Evolutionary conservation across 2,797 vertebrate genomes (phyloP).

Genomic region (Eurystomus glaucurus): DNA sequence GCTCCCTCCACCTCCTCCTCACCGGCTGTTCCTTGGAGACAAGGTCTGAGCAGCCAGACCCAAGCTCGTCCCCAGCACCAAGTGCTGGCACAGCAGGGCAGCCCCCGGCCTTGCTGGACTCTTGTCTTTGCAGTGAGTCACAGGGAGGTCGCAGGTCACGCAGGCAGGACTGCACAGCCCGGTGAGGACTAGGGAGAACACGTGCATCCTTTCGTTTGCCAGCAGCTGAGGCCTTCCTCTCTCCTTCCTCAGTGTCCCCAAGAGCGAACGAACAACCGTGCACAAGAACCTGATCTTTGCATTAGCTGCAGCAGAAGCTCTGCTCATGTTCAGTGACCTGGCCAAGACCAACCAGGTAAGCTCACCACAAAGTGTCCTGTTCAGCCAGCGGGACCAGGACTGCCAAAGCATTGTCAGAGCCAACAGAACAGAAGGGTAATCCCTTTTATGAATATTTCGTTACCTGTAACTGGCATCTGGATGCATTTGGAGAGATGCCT

Average conservation of each 20-base stretch:
- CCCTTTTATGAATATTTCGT: background rate
- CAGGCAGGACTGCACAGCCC: background rate
- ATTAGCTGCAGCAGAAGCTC: slow-evolving; percentile 87
- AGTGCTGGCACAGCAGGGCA: background rate
- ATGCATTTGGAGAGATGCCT: background rate
- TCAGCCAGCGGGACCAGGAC: background rate
- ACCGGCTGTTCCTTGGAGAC: background rate
- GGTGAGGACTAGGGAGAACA: background rate
- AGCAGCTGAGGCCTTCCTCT: background rate
- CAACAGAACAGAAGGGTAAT: background rate
- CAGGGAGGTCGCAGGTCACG: background rate
- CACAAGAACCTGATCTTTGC: slow-evolving; percentile 95
- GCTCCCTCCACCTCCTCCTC: background rate
- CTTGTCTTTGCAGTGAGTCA: background rate
- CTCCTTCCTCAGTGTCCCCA: slow-evolving; percentile 85
- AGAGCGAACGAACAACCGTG: slow-evolving; percentile 90
- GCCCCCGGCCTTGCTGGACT: background rate
- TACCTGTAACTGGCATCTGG: background rate
- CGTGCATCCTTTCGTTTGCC: accelerated
- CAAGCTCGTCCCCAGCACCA: accelerated
- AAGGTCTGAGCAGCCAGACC: background rate
- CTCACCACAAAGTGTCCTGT: accelerated
- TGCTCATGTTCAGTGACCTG: slow-evolving; percentile 91
- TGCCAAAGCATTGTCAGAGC: background rate
- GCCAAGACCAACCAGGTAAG: slow-evolving; percentile 88